Evolutionary conservation across 2,888 invertebrate species (phyloP).

Genomic region (Eristalis pertinax): DNA sequence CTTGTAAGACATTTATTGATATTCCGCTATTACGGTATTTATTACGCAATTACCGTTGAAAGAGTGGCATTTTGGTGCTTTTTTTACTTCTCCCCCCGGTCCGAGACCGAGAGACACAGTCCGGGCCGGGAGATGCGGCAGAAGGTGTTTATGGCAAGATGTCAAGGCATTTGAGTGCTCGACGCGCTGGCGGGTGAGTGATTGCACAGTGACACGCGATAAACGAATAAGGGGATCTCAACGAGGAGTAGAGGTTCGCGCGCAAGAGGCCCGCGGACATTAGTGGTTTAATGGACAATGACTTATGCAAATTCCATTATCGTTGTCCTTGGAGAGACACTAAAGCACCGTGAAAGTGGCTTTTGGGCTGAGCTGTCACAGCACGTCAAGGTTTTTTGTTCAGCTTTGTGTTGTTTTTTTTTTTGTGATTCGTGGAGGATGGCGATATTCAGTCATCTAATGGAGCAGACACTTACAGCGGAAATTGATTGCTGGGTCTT

Average conservation of each 20-base stretch:
- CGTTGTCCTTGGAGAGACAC: neutral
- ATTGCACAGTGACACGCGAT: conserved; percentile 26
- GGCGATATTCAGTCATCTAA: too few species aligned
- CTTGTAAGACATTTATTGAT: conserved; percentile 29
- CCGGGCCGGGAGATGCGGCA: neutral
- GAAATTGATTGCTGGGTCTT: too few species aligned
- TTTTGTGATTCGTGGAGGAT: neutral
- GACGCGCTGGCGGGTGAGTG: neutral
- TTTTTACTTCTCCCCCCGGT: neutral
- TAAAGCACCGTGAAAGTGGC: neutral
- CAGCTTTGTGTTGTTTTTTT: neutral
- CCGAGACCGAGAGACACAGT: neutral
- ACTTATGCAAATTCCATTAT: neutral
- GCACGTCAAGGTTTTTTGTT: neutral
- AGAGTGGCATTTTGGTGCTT: neutral
- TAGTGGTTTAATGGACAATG: neutral
- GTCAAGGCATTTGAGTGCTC: neutral
- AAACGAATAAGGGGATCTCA: neutral
- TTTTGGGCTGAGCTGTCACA: neutral
- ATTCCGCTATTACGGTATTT: conserved; percentile 25
- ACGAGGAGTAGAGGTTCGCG: neutral
- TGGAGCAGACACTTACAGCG: too few species aligned
- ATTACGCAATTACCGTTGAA: conserved; percentile 29
- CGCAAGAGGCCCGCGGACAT: neutral
- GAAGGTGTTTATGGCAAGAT: neutral